Evolutionary conservation across 1,140 invertebrate genomes (phyloP), one percentile per base, ranked within the genome.

Genomic region (Trichoplusia ni): DNA sequence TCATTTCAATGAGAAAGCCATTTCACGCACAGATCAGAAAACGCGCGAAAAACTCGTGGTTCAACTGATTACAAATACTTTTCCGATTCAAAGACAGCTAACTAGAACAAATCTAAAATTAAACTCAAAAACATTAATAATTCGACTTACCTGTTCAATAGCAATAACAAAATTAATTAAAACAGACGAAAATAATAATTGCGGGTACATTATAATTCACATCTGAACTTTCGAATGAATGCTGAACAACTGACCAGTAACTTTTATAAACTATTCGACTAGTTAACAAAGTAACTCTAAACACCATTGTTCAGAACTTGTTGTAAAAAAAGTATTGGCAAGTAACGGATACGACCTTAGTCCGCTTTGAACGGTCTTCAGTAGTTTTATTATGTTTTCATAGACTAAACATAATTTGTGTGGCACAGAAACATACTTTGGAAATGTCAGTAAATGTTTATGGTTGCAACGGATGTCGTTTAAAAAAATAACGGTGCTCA

Each of bases 191-290:
- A 40, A 3, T n/a, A 56, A 23, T 11, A 56, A 27, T 40, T 4
- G 7, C 5, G 1, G n/a, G 14, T 56, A 25, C 51, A 56, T 56
- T 40, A 56, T 53, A 37, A n/a, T 4, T 25, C 16, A 56, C 19
- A 40, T 16, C 21, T 9, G 7, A 40, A 56, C 19, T 27, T 56
- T 25, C 61, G 35, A 42, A 64, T 64, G 54, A 46, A 49, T 29
- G 21, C 11, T 56, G 23, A 11, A 38, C 33, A 33, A 23, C 13
- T 23, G 21, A 46, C 18, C 29, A 29, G 19, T 25, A 49, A 60
- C 62, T 54, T 72, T 72, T 66, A 62, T 69, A 66, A 72, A 72
- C 68, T 59, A 66, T 58, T 0, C 23, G 18, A 14, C 8, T 37
- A 46, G 38, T 63, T 70, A 67, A 71, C 66, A 27, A 31, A 13